Evolutionary conservation across 2,888 invertebrate genomes (phyloP).

Genomic region (Hydraecia micacea): DNA sequence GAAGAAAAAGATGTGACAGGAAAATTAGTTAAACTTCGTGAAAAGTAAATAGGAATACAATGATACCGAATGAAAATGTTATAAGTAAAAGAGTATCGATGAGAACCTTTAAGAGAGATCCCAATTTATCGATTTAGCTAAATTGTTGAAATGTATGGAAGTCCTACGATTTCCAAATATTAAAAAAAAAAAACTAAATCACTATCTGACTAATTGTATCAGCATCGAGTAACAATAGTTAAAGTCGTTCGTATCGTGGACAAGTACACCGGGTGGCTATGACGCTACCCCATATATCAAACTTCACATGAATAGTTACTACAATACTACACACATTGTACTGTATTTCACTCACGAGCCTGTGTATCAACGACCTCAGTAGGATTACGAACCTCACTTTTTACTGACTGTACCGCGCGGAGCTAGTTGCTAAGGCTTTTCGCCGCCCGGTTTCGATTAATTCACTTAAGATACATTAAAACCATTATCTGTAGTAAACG

Average conservation of each 20-base stretch:
- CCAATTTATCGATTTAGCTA: background rate
- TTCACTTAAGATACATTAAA: constrained; percentile 60
- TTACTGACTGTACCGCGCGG: constrained; percentile 30
- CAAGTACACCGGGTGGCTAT: constrained; percentile 71
- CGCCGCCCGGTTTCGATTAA: constrained; percentile 51
- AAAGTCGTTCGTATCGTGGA: constrained; percentile 41
- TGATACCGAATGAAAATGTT: background rate
- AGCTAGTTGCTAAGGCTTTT: constrained; percentile 35
- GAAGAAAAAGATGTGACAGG: constrained; percentile 33
- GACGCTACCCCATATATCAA: constrained; percentile 74
- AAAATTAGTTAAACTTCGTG: constrained; percentile 11
- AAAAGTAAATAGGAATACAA: background rate
- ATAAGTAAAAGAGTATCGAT: background rate
- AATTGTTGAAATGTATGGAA: background rate
- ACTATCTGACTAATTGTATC: background rate
- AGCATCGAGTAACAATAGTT: constrained; percentile 60
- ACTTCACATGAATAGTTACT: constrained; percentile 71
- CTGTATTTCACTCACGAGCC: constrained; percentile 33
- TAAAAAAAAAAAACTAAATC: background rate
- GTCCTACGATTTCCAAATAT: background rate
- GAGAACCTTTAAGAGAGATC: background rate
- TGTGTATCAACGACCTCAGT: constrained; percentile 30
- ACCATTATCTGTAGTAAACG: constrained; percentile 59
- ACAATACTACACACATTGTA: constrained; percentile 52
- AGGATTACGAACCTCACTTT: constrained; percentile 32